These are phyloP conservation scores for Spicauda simplicius DNA, from an alignment of 2,888 invertebrate species.

Conservation along the genomic window DNA sequence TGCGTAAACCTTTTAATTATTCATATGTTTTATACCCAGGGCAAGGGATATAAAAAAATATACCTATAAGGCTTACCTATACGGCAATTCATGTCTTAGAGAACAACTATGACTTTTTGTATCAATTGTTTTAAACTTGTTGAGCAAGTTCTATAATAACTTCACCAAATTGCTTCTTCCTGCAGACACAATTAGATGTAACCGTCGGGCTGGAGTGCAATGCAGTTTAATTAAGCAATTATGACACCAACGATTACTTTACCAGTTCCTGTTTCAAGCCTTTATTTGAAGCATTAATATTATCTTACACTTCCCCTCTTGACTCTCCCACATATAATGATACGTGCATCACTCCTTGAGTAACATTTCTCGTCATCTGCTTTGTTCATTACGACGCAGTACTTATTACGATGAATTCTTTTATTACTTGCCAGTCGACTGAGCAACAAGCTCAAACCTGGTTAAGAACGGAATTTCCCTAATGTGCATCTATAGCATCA, in stretches of 20 bases:
- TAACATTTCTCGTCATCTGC: not conserved
- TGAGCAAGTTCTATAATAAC: constrained; percentile 8
- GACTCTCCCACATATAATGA: not conserved
- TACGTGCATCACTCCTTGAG: not conserved
- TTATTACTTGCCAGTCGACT: too few species aligned
- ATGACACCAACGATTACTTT: constrained; percentile 19
- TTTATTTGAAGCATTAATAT: not conserved
- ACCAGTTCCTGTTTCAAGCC: not conserved
- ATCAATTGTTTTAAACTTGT: not conserved
- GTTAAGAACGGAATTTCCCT: too few species aligned
- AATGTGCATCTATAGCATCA: too few species aligned
- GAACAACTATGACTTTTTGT: not conserved
- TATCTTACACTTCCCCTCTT: not conserved
- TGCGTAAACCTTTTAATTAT: too few species aligned
- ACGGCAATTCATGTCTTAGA: too few species aligned
- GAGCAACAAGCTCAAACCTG: too few species aligned
- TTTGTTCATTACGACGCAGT: not conserved
- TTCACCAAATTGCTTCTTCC: constrained; percentile 13
- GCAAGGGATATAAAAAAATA: too few species aligned
- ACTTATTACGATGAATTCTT: not conserved
- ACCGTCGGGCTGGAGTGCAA: not conserved
- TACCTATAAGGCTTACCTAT: too few species aligned
- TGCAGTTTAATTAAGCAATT: constrained; percentile 5
- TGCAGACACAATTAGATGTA: constrained; percentile 22
- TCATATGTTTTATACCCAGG: too few species aligned